Evolutionary conservation across 2,797 vertebrate species (phyloP).

Genomic region (Mareca penelope): DNA sequence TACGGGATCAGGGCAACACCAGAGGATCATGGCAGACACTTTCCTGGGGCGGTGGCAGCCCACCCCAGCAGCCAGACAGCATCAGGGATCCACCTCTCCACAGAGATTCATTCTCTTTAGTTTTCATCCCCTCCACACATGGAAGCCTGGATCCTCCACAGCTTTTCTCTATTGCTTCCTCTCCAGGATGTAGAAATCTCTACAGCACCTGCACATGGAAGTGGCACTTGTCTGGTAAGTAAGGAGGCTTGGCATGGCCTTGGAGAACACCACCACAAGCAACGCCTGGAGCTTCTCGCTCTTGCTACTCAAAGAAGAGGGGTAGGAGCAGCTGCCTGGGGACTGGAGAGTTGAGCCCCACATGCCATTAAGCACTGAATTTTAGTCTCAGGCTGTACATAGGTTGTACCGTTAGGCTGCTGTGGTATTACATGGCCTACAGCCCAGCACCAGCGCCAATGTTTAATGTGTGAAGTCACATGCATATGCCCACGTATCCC

Average conservation of each 20-base stretch:
- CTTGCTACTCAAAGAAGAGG: fast-evolving
- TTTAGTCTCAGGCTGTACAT: background rate
- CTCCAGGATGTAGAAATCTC: background rate
- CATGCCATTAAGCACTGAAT: background rate
- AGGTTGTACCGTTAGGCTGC: background rate
- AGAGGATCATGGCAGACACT: background rate
- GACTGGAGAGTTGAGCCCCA: background rate
- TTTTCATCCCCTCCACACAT: background rate
- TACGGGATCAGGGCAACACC: background rate
- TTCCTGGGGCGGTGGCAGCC: background rate
- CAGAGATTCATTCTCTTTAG: background rate
- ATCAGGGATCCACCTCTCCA: background rate
- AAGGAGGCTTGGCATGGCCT: background rate
- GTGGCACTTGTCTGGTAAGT: fast-evolving
- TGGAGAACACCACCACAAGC: background rate
- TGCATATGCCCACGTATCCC: background rate
- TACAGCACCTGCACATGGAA: background rate
- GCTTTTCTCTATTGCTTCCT: background rate
- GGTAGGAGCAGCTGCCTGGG: background rate
- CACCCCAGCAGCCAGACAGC: background rate
- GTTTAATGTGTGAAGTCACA: background rate
- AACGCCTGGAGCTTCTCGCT: background rate
- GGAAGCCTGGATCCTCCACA: background rate
- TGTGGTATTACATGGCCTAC: fast-evolving
- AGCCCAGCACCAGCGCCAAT: background rate